Evolutionary conservation across 1,140 invertebrate genomes (phyloP).

Genomic region (Diachasmimorpha longicaudata): DNA sequence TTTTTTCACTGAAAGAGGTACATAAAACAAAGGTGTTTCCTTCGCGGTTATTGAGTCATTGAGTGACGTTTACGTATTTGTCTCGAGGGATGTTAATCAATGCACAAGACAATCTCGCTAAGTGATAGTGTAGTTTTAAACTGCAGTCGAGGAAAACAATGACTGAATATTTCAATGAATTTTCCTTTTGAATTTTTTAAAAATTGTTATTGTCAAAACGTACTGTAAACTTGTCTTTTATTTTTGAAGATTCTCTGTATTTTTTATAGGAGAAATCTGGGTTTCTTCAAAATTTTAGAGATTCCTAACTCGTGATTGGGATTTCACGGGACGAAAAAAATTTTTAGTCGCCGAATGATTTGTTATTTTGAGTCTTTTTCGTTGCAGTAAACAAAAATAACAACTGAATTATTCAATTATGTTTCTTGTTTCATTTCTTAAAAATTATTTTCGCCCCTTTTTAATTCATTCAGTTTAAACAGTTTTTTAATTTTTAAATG

Average conservation of each 20-base stretch:
- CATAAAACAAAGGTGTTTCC: not conserved
- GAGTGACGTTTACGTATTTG: slow-evolving; percentile 5
- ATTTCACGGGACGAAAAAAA: too few relatives aligned
- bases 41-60: not conserved
- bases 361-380: slow-evolving; percentile 18
- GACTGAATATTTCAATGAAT: not conserved
- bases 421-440: not conserved
- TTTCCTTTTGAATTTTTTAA: not conserved
- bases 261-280: too few relatives aligned
- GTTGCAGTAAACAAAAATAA: too few relatives aligned
- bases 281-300: too few relatives aligned
- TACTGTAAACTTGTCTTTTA: too few relatives aligned
- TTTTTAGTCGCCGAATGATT: slow-evolving; percentile 33
- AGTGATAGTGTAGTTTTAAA: slow-evolving; percentile 26
- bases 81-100: slow-evolving; percentile 41
- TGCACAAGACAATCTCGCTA: slow-evolving; percentile 37
- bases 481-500: too few relatives aligned
- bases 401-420: not conserved
- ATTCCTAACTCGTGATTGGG: too few relatives aligned
- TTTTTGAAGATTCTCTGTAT: too few relatives aligned
- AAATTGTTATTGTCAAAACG: too few relatives aligned
- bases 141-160: not conserved
- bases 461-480: too few relatives aligned
- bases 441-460: too few relatives aligned
- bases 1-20: not conserved